These are phyloP conservation scores for Hippasteria phrygiana DNA, from an alignment of 53 echinoderm and acorn worm species.

Conservation along the genomic window DNA sequence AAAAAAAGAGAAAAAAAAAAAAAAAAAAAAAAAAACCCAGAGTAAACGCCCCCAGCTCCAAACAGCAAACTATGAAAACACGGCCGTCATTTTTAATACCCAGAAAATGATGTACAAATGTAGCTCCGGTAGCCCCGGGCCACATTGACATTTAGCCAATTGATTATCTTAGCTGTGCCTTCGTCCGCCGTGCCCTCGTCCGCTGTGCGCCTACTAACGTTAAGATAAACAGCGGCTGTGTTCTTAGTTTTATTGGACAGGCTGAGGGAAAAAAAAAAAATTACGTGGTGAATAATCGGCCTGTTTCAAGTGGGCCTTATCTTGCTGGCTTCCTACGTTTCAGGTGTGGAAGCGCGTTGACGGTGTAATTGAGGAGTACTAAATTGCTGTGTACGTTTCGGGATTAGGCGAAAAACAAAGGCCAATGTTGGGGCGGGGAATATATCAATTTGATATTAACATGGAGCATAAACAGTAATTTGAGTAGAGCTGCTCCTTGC, in stretches of 20 bases:
- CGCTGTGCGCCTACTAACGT: not conserved
- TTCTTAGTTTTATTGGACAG: conserved; percentile 3
- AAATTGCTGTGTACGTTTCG: no score
- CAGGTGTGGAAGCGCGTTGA: no score
- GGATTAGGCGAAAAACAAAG: no score
- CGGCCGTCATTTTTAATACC: conserved; percentile 40
- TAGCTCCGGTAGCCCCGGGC: not conserved
- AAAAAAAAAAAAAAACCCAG: not conserved
- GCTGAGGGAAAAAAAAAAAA: not conserved
- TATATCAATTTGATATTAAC: not conserved
- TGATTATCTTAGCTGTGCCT: conserved; percentile 23
- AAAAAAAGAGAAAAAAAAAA: not conserved
- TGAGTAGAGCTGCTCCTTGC: no score
- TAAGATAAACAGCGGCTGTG: conserved; percentile 13
- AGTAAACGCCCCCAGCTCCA: conserved; percentile 1
- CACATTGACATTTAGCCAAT: conserved; percentile 33
- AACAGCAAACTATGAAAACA: conserved; percentile 26
- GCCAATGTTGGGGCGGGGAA: not conserved
- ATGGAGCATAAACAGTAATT: no score
- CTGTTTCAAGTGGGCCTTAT: not conserved
- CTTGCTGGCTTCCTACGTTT: not conserved
- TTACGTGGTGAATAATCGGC: not conserved
- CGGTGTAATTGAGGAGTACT: no score
- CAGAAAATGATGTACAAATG: conserved; percentile 51
- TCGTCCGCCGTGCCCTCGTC: not conserved